Conservation (phyloP, 2,113 vertebrate genomes). For the Meriones unguiculatus region DNA sequence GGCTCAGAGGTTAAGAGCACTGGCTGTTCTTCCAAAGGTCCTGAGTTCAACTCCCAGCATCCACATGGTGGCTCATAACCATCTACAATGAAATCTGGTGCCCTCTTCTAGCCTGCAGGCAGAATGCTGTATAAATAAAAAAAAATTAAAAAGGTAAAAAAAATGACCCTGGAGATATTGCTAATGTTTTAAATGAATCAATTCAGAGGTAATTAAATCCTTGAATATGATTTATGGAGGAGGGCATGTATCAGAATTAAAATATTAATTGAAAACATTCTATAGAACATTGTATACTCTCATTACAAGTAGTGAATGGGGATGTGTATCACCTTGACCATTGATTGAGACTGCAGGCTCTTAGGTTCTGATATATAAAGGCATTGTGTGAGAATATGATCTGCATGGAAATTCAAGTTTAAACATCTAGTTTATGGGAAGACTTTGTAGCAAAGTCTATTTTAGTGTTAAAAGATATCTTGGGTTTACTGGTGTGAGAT, state of each 20-base stretch:
- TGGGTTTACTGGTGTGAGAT: background rate
- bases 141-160: no score
- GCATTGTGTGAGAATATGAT: background rate
- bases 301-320: background rate
- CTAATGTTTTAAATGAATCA: conserved; percentile 39
- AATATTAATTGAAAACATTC: background rate
- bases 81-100: no score
- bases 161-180: background rate
- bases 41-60: no score
- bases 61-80: no score
- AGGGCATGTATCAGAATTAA: background rate
- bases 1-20: no score
- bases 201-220: conserved; percentile 7
- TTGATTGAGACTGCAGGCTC: background rate
- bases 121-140: no score
- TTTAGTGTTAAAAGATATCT: background rate
- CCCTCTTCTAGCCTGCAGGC: no score
- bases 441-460: conserved; percentile 8
- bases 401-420: conserved; percentile 19
- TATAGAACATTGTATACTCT: conserved; percentile 15
- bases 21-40: no score
- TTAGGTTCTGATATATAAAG: background rate
- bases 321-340: background rate
- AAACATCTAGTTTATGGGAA: background rate
- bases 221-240: background rate